Evolutionary conservation across 64 coral and sea anemone genomes (phyloP), one percentile per base, ranked within the genome.

Genomic region (Hydrozoanthus tunicans): DNA sequence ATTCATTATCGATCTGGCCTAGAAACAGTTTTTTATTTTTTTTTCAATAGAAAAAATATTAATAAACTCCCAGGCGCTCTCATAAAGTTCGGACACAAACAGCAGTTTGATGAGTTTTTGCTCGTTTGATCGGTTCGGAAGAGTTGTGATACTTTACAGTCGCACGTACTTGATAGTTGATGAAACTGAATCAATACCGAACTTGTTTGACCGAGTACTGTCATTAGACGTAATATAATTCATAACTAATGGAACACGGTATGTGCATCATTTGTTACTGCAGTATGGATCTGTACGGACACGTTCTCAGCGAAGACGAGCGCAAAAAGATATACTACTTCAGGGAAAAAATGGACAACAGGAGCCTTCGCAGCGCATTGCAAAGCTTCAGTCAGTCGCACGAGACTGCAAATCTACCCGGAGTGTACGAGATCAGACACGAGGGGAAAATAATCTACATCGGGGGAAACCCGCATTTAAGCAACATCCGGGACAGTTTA

Each of bases 371-470:
- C 54, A 94, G 92, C 11, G 95, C 95, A 9, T 70, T 96, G 14
- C 77, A 84, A 60, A 96, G 95, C 78, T 96, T 96, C 81, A 82
- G 88, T 9, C 79, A 91, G 6, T 91, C 93, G 32, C 89, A 80
- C 54, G 93, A 92, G 12, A 94, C 82, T 4, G 89, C 84, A 3
- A 68, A 83, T 2, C 70, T 93, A n/a, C 95, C 95, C 4, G 95
- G 95, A 3, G 95, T 96, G n/a, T 96, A 96, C 66, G 95, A 96
- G 73, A 96, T 96, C 55, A 85, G 77, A 4, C 71, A 96, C 65
- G 82, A 90, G 55, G 91, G 77, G 6, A 90, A 75, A 64, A 91
- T 96, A 23, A 92, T 96, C 65, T 96, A 96, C 85, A 96, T 96
- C 79, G 95, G 95, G 8, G 95, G 95, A 3, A 93, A 94, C 13